A percentile compares a stretch with the other conserved stretches of the same genome.
phyloP scores from a whole-genome alignment of 1,140 invertebrate species.

The Leguminivora glycinivorella region DNA sequence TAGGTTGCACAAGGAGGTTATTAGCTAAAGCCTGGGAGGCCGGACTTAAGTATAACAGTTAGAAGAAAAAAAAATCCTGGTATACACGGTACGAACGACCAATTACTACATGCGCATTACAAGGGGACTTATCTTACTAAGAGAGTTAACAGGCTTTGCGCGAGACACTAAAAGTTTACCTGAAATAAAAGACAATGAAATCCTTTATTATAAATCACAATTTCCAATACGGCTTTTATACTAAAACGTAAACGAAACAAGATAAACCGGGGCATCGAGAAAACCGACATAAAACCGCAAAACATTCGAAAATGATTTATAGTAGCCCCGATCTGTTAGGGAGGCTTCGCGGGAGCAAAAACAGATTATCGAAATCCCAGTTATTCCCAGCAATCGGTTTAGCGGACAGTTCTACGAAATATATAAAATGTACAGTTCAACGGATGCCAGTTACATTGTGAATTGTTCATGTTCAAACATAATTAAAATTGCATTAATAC shows the following conservation, averaged over 20 bases:
- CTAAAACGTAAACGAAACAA: slow-evolving; percentile 58
- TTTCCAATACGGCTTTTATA: slow-evolving; percentile 34
- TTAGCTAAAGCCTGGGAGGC: too few relatives aligned
- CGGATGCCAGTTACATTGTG: neutral
- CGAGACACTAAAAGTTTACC: neutral
- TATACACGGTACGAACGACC: too few relatives aligned
- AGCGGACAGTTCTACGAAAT: slow-evolving; percentile 43
- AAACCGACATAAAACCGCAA: slow-evolving; percentile 70
- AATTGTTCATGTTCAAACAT: too few relatives aligned
- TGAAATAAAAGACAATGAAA: slow-evolving; percentile 32
- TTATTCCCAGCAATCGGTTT: slow-evolving; percentile 61
- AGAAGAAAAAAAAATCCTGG: too few relatives aligned
- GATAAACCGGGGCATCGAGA: slow-evolving; percentile 57
- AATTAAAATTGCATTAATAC: too few relatives aligned
- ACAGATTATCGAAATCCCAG: slow-evolving; percentile 72
- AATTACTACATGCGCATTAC: too few relatives aligned
- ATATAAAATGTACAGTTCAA: slow-evolving; percentile 1
- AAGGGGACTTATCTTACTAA: too few relatives aligned
- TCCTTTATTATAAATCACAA: slow-evolving; percentile 34
- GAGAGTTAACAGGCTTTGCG: too few relatives aligned
- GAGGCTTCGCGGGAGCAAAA: slow-evolving; percentile 63
- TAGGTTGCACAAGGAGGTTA: too few relatives aligned
- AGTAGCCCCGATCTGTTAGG: slow-evolving; percentile 59
- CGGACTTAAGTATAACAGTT: too few relatives aligned
- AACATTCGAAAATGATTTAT: slow-evolving; percentile 74